These are phyloP conservation scores for Oophaga pumilio DNA, from an alignment of 2,113 vertebrate genomes.

Conservation along the genomic window DNA sequence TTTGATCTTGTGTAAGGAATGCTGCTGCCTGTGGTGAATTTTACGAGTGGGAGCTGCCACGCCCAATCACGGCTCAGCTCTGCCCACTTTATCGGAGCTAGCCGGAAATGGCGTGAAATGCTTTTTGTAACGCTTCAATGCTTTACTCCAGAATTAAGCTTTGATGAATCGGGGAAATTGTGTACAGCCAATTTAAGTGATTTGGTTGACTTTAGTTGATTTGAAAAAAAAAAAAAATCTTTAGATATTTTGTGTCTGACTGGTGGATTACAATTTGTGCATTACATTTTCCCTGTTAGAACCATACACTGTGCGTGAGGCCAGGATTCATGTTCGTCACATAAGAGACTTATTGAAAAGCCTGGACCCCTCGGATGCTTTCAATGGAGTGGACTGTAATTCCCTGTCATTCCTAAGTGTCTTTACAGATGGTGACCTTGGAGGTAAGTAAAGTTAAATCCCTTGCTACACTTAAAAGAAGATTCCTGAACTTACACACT, in stretches of 20 bases:
- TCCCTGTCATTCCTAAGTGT: slow-evolving; percentile 94
- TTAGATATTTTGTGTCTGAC: background rate
- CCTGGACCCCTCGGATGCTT: slow-evolving; percentile 93
- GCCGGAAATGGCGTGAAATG: no score
- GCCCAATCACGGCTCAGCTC: no score
- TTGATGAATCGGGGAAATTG: no score
- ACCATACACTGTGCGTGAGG: slow-evolving; percentile 95
- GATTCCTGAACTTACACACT: no score
- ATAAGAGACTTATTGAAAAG: slow-evolving; percentile 97
- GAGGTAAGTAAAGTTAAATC: slow-evolving; percentile 74
- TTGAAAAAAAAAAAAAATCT: background rate
- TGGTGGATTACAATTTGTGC: background rate
- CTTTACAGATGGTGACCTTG: slow-evolving; percentile 95
- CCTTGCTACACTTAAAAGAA: background rate
- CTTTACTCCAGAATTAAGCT: no score
- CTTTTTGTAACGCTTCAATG: no score
- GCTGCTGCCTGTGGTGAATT: no score
- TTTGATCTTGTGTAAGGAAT: no score
- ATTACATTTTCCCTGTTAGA: slow-evolving; percentile 69
- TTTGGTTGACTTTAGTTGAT: background rate
- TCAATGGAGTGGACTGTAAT: slow-evolving; percentile 98
- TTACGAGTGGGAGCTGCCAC: no score
- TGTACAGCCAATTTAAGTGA: background rate
- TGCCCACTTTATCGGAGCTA: no score
- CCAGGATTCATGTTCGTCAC: slow-evolving; percentile 95